Evolutionary conservation across 2,113 vertebrate genomes (phyloP), one percentile per base, ranked within the genome.

Genomic region (Sorex araneus): DNA sequence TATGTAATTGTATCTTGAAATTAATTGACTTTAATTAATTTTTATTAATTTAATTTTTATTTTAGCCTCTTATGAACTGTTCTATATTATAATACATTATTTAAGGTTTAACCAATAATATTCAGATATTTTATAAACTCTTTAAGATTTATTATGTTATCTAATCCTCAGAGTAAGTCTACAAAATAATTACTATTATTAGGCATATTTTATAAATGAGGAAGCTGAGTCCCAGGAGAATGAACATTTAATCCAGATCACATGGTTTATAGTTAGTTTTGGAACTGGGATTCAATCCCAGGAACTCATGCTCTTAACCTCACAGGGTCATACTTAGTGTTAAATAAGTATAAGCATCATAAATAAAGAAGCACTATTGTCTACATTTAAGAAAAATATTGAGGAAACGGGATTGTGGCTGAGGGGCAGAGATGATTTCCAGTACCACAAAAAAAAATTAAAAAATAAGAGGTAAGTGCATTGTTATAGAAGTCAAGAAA

Each of bases 181-280:
- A n/a, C 50, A 90, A 64, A 45, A 12, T 66, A 74, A 5, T 27
- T 76, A 40, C 8, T 76, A n/a, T 75, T 60, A 74, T 30, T 30
- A 75, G 54, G 66, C 11, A 25, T 13, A 50, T 75, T 75, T 83
- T 66, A 83, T 13, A 16, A 13, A 54, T 67, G 57, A 83, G 40
- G 45, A 83, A 90, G 57, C 57, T 47, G 43, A 82, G 13, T 90
- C 82, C 67, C 82, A 75, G n/a, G 75, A n/a, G 70, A 30, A 75
- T 66, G 74, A 40, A 18, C 75, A 66, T 70, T 83, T 76, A 66
- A n/a, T 47, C 32, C 75, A 67, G 19, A 74, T 75, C 60, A 90
- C 18, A 50, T 15, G 50, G 40, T 40, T 40, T 25, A 27, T 75
- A 40, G 25, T 66, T 36, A 89, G n/a, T 73, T n/a, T 83, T 66